Evolutionary conservation across 2,888 invertebrate genomes (phyloP), one percentile per base, ranked within the genome.

Genomic region (Oegoconia quadripuncta): DNA sequence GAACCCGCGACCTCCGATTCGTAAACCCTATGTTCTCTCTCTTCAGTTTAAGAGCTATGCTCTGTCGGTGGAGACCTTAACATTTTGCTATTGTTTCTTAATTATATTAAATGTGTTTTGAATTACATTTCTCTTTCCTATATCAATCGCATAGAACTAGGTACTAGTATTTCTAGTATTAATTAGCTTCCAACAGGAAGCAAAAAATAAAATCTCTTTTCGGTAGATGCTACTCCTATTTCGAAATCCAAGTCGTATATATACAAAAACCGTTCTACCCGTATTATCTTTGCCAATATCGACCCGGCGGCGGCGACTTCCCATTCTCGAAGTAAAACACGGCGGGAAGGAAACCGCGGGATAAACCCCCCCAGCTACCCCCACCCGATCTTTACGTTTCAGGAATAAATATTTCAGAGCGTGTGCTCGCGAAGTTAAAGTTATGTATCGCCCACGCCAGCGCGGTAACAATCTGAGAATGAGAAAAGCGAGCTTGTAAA

Each of bases 361-460:
- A 83, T 84, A 84, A 82, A 81, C 84, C 81, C 48, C 73, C 75
- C 52, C 56, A 41, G 48, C 39, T 39, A 51, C 64, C 71, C 64
- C 70, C 71, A 59, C 78, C 80, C 82, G 82, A 83, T 86, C 86
- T 86, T 86, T 86, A 86, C 87, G 84, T 84, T 86, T 86, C 84
- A 84, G 83, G 86, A 86, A 87, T 87, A 86, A 86, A 87, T 87
- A 87, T 86, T 87, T 86, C 86, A 87, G 86, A 86, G 83, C 84
- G 83, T 86, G 84, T 86, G 86, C 86, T 86, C 81, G 75, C 83
- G 78, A 86, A 86, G 82, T 86, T 82, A 78, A 75, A 81, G 83
- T 81, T 86, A 84, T 86, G 82, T 86, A 84, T 84, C 82, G 84
- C 77, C 74, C 71, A 67, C 72, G 73, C 67, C 59, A 50, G 55